Conservation (phyloP, 2,113 vertebrate species). For the Triplophysa tibetana region DNA sequence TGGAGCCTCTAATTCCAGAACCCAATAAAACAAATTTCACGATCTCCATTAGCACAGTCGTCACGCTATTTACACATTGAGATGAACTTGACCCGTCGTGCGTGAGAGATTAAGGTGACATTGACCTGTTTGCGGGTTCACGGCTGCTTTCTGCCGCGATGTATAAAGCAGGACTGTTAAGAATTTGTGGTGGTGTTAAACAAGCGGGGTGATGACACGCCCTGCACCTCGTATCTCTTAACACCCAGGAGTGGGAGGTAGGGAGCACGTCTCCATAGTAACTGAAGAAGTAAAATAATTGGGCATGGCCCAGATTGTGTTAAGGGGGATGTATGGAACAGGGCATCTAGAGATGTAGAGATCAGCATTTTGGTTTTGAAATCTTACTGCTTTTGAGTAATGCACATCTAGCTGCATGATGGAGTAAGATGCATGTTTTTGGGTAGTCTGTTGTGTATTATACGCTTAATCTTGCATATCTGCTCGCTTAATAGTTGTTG, state of each 20-base stretch:
- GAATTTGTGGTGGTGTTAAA: conserved; percentile 9
- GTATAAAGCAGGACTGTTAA: neutral
- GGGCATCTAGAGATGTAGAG: conserved; percentile 45
- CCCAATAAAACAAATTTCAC: neutral
- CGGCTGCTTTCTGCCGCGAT: conserved; percentile 7
- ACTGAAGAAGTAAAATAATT: conserved; percentile 65
- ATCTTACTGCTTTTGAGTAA: conserved; percentile 11
- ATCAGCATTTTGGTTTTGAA: conserved; percentile 2
- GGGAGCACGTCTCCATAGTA: conserved; percentile 71
- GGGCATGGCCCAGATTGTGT: conserved; percentile 65
- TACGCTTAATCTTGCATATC: no score
- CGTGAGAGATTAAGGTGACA: conserved; percentile 1
- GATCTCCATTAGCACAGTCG: neutral
- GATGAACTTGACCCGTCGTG: neutral
- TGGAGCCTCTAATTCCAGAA: neutral
- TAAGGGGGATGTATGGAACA: conserved; percentile 59
- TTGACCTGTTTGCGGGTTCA: conserved; percentile 6
- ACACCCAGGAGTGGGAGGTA: conserved; percentile 60
- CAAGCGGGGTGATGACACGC: conserved; percentile 10
- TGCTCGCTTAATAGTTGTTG: no score
- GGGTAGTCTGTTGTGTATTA: no score
- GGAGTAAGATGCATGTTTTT: no score
- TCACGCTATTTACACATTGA: neutral
- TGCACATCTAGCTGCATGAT: no score
- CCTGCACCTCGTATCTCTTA: conserved; percentile 33